Base-by-base conservation (phyloP, 2,888 invertebrate species). In the Margaritifera margaritifera region DNA sequence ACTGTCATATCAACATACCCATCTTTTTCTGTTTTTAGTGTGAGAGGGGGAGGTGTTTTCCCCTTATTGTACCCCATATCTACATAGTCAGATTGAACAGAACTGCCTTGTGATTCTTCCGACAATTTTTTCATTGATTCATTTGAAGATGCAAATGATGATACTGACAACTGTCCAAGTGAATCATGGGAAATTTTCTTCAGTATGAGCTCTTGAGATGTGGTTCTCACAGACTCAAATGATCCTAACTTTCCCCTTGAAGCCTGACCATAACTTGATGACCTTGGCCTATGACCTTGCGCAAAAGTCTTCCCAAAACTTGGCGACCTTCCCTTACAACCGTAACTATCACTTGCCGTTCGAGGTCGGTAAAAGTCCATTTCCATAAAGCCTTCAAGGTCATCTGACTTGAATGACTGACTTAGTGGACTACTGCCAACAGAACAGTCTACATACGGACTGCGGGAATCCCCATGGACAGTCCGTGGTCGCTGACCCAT, bases 311-410 rank as follows among this genome's bases (percentile, higher is more conserved):
- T 80, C 0, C 85, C 85, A 64, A 86, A 85, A 66, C 87, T 86
- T 55, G 87, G 85, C 5, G 88, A 80, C 0, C 87, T 72, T 0
- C 83, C 85, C n/a, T 86, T 72, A 73, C 81, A 81, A 59, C 83
- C 81, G 64, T 81, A 84, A 71, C 85, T 87, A 67, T 87, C 85
- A 68, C 84, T 86, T n/a, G 83, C 82, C 18, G 86, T 86, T 27
- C 86, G 68, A 2, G 85, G 85, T 4, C 84, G 77, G 66, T 82
- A 80, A 68, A 87, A 87, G 66, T 88, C 87, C 71, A 89, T 82
- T 74, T 89, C 88, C 85, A 88, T 86, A 62, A 89, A 86, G 24
- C 86, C 86, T 42, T 88, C 88, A 0, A 84, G 79, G 66, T 86
- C 84, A 64, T 84, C 81, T n/a, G 82, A 83, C 59, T 78, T 83